Conservation (phyloP, 2,888 invertebrate genomes). For the Tromatobia lineatoria region DNA sequence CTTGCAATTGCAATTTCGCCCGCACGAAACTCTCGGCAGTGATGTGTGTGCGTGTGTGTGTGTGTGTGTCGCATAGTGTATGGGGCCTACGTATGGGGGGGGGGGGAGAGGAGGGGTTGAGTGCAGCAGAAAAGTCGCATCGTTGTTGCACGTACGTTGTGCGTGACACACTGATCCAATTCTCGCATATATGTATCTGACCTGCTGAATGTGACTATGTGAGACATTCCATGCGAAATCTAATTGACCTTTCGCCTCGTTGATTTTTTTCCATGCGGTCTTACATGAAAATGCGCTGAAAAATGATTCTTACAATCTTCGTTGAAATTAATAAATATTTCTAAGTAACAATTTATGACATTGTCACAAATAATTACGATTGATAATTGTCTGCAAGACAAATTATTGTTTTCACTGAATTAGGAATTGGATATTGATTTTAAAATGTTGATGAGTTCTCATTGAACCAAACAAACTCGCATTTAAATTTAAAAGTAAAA, state of each 20-base stretch:
- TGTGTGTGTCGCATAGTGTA: background rate
- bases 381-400: too few relatives aligned
- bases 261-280: background rate
- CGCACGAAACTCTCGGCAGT: background rate
- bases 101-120: background rate
- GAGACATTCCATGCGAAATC: background rate
- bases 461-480: too few relatives aligned
- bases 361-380: too few relatives aligned
- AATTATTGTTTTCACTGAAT: too few relatives aligned
- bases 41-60: background rate
- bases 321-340: too few relatives aligned
- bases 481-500: too few relatives aligned
- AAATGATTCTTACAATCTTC: too few relatives aligned
- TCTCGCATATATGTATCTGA: slow-evolving; percentile 28
- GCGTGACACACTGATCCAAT: slow-evolving; percentile 58
- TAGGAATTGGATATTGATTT: too few relatives aligned
- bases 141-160: slow-evolving; percentile 14
- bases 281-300: background rate
- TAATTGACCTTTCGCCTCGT: background rate
- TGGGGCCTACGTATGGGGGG: background rate
- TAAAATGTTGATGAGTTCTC: too few relatives aligned
- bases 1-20: slow-evolving; percentile 6
- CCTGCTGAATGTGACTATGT: slow-evolving; percentile 12
- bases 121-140: slow-evolving; percentile 21
- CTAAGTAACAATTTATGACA: too few relatives aligned